Conservation (phyloP, 1,140 invertebrate genomes). For the Trissolcus basalis region DNA sequence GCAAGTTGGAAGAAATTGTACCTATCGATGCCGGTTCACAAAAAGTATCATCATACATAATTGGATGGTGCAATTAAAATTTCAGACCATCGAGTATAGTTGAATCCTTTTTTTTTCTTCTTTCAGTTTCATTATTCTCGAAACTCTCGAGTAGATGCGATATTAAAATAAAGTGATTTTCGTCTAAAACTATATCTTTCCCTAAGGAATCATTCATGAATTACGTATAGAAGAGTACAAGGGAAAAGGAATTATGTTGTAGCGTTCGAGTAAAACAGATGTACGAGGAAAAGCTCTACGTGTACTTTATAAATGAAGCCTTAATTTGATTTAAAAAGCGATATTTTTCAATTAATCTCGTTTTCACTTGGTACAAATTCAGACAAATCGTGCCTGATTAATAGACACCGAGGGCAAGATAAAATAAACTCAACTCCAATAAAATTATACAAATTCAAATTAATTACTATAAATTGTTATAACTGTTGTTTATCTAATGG, state of each 20-base stretch:
- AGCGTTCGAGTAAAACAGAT: conserved; percentile 41
- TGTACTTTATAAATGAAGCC: conserved; percentile 51
- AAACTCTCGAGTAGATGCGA: not conserved
- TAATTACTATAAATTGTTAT: not conserved
- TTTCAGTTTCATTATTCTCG: not conserved
- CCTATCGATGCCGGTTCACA: too few species aligned
- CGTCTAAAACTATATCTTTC: conserved; percentile 1
- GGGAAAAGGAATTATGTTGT: conserved; percentile 45
- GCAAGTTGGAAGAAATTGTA: conserved; percentile 7
- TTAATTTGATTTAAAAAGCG: conserved; percentile 55
- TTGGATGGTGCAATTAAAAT: too few species aligned
- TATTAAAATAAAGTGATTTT: not conserved
- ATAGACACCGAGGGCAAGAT: conserved; percentile 11
- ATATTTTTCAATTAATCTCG: conserved; percentile 53
- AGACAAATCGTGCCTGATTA: conserved; percentile 50
- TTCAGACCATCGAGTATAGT: too few species aligned
- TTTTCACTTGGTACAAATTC: conserved; percentile 46
- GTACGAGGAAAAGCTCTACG: conserved; percentile 23
- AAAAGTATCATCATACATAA: too few species aligned
- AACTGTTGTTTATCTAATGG: not conserved
- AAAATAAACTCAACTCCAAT: conserved; percentile 16
- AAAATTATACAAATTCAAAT: conserved; percentile 6
- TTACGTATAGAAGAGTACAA: conserved; percentile 35
- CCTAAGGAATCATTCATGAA: conserved; percentile 42
- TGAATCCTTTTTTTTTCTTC: too few species aligned